Percentiles rank a stretch among this genome's conserved stretches.
Evolutionary conservation across 2,797 vertebrate species (phyloP).

Genomic region (Amazona ochrocephala): DNA sequence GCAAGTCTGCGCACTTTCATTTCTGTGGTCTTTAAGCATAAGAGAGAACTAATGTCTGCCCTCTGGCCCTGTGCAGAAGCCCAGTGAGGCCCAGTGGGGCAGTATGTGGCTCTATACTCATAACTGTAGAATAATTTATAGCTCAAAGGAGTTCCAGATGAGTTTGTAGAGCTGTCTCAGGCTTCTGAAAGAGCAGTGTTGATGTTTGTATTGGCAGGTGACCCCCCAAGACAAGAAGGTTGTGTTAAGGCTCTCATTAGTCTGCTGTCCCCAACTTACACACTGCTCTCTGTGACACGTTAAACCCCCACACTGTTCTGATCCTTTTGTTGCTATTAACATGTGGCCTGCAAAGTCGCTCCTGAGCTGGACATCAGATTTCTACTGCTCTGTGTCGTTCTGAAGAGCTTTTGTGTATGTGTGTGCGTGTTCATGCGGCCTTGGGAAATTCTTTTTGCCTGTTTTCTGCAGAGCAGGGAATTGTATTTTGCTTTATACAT

Average conservation of each 20-base stretch:
- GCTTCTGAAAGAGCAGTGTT: constrained; percentile 18
- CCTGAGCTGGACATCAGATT: background rate
- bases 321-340: background rate
- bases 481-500: background rate
- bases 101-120: background rate
- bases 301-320: background rate
- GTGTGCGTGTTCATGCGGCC: background rate
- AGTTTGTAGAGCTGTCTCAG: background rate
- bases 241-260: background rate
- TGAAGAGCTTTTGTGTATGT: background rate
- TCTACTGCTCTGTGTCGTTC: background rate
- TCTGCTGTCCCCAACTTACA: background rate
- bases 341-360: background rate
- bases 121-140: constrained; percentile 32
- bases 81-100: background rate
- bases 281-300: background rate
- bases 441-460: background rate
- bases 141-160: constrained; percentile 6
- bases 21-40: background rate
- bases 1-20: background rate
- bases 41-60: background rate
- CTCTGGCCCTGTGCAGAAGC: constrained; percentile 35
- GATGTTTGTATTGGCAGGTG: background rate
- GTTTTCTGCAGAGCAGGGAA: background rate
- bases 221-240: background rate